Evolutionary conservation across 2,888 invertebrate species (phyloP).

Genomic region (Atethmia centrago): DNA sequence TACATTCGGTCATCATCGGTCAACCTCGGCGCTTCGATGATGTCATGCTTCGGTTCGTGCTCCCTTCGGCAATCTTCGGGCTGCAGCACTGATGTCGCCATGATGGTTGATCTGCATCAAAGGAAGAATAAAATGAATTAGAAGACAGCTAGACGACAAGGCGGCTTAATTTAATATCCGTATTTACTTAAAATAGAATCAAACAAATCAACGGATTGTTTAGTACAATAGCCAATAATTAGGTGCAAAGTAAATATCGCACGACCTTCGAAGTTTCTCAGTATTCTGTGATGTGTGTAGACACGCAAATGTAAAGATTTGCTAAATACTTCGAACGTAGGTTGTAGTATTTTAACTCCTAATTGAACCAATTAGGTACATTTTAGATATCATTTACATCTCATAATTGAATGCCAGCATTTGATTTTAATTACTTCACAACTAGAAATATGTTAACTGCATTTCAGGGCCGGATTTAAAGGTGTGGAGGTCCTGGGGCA

Average conservation of each 20-base stretch:
- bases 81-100: slow-evolving; percentile 88
- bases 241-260: slow-evolving; percentile 26
- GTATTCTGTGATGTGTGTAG: slow-evolving; percentile 22
- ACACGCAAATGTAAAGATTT: slow-evolving; percentile 49
- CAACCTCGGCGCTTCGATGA: slow-evolving; percentile 76
- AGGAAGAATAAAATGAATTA: slow-evolving; percentile 7
- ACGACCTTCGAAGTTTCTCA: slow-evolving; percentile 54
- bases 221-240: slow-evolving; percentile 6
- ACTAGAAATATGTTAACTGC: not conserved
- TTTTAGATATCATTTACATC: not conserved
- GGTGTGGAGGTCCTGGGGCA: too few species aligned
- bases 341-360: slow-evolving; percentile 18
- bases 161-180: slow-evolving; percentile 3
- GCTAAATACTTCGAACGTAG: slow-evolving; percentile 42
- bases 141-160: too few species aligned
- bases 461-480: too few species aligned
- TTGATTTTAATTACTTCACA: not conserved
- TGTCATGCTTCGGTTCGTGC: slow-evolving; percentile 80
- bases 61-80: slow-evolving; percentile 83
- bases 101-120: slow-evolving; percentile 72
- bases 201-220: slow-evolving; percentile 1
- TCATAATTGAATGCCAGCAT: not conserved
- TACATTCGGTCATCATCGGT: slow-evolving; percentile 83
- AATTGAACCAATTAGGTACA: slow-evolving; percentile 5
- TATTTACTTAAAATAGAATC: not conserved